Percentiles rank a stretch among this genome's conserved stretches.
These are phyloP conservation scores for Centropyge bicolor DNA, from an alignment of 2,797 vertebrate genomes.

Conservation along the genomic window DNA sequence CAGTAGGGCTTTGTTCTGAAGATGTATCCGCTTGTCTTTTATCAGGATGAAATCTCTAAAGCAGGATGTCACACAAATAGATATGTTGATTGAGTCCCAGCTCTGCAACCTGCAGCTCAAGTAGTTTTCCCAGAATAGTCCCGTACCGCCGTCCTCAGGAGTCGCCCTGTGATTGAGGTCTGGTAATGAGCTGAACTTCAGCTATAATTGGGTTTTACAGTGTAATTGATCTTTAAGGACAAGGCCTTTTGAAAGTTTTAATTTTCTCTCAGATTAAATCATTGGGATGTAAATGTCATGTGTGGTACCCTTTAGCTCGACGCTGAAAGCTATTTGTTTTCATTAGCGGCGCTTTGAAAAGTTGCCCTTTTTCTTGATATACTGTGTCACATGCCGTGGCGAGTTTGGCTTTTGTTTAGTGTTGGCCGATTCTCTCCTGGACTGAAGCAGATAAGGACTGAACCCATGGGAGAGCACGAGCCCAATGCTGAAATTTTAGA, in stretches of 20 bases:
- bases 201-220: constrained; percentile 62
- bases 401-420: not conserved
- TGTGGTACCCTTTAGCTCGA: constrained; percentile 58
- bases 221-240: constrained; percentile 72
- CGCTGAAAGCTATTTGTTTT: constrained; percentile 70
- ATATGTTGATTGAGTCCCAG: constrained; percentile 13
- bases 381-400: constrained; percentile 25
- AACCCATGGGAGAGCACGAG: not conserved
- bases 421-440: not conserved
- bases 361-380: constrained; percentile 66
- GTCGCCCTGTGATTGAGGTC: constrained; percentile 55
- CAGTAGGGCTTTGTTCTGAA: constrained; percentile 35
- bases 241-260: constrained; percentile 62
- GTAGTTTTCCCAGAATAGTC: constrained; percentile 32
- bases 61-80: constrained; percentile 13
- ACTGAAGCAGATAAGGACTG: constrained; percentile 7
- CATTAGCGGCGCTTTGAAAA: constrained; percentile 61
- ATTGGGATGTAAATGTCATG: constrained; percentile 72
- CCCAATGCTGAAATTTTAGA: not conserved
- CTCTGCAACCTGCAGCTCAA: constrained; percentile 30
- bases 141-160: constrained; percentile 27
- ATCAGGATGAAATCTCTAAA: constrained; percentile 17
- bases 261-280: constrained; percentile 71
- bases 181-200: constrained; percentile 70
- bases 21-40: constrained; percentile 14